Percentiles rank a stretch among this genome's conserved stretches.
Conservation (phyloP, 2,888 invertebrate species). For the Lutraria lutraria region DNA sequence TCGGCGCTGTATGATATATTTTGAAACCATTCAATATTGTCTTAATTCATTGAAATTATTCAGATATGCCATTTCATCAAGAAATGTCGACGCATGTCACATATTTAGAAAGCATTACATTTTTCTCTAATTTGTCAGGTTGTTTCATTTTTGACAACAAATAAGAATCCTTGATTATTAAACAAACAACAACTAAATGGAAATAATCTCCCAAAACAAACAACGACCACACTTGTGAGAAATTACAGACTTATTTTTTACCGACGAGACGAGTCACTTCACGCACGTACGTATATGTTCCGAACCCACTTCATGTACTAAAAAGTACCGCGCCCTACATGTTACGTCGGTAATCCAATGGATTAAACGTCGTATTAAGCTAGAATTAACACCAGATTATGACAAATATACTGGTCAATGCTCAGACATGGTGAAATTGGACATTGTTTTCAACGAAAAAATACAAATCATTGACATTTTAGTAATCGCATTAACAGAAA, state of each 20-base stretch:
- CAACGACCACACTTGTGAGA: not conserved
- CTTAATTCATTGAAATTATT: not conserved
- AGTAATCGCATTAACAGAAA: not conserved
- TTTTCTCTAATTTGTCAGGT: not conserved
- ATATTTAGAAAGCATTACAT: not conserved
- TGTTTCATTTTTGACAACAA: no score
- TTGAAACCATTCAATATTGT: not conserved
- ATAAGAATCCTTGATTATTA: not conserved
- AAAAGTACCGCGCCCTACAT: constrained; percentile 59
- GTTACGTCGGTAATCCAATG: constrained; percentile 24
- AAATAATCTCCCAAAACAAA: not conserved
- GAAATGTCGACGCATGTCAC: not conserved
- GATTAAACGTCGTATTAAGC: constrained; percentile 36
- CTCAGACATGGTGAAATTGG: not conserved
- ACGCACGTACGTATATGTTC: not conserved
- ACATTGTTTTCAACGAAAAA: constrained; percentile 7
- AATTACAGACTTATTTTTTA: not conserved
- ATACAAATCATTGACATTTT: not conserved
- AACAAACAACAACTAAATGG: not conserved
- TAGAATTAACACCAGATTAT: constrained; percentile 44
- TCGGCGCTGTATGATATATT: not conserved
- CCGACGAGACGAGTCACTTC: constrained; percentile 7
- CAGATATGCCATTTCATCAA: not conserved
- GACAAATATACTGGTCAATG: constrained; percentile 8
- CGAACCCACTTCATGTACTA: not conserved